phyloP scores from a whole-genome alignment of 2,888 invertebrate species.

The Drosophila emarginata region DNA sequence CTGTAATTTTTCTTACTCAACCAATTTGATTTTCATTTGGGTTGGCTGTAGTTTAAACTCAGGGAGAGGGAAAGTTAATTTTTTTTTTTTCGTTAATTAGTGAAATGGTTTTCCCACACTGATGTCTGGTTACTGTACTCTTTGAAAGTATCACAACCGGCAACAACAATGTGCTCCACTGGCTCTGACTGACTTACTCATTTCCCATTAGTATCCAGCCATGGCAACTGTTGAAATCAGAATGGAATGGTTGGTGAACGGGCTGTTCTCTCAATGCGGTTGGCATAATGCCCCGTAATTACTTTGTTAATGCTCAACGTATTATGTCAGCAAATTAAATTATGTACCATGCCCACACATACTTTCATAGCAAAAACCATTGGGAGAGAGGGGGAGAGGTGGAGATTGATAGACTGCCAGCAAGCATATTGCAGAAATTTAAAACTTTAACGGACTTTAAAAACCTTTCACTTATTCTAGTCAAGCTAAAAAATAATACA shows the following conservation, averaged over 20 bases:
- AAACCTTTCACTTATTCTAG: too few relatives aligned
- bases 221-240: conserved; percentile 36
- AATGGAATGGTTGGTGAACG: conserved; percentile 20
- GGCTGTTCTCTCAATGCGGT: conserved; percentile 47
- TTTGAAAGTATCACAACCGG: background rate
- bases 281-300: conserved; percentile 69
- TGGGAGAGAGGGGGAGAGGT: background rate
- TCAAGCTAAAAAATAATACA: background rate
- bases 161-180: conserved; percentile 28
- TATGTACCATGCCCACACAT: conserved; percentile 45
- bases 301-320: conserved; percentile 71
- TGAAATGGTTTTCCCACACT: conserved; percentile 8
- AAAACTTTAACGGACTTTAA: conserved; percentile 18
- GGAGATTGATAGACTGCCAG: conserved; percentile 15
- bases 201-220: conserved; percentile 10
- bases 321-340: conserved; percentile 60
- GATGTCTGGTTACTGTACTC: conserved; percentile 16
- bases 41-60: background rate
- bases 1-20: conserved; percentile 11
- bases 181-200: background rate
- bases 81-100: conserved; percentile 13
- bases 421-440: conserved; percentile 41
- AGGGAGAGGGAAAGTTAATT: background rate
- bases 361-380: conserved; percentile 16
- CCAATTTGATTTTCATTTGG: background rate